Evolutionary conservation across 1,140 invertebrate species (phyloP).

Genomic region (Parasteatoda tepidariorum): DNA sequence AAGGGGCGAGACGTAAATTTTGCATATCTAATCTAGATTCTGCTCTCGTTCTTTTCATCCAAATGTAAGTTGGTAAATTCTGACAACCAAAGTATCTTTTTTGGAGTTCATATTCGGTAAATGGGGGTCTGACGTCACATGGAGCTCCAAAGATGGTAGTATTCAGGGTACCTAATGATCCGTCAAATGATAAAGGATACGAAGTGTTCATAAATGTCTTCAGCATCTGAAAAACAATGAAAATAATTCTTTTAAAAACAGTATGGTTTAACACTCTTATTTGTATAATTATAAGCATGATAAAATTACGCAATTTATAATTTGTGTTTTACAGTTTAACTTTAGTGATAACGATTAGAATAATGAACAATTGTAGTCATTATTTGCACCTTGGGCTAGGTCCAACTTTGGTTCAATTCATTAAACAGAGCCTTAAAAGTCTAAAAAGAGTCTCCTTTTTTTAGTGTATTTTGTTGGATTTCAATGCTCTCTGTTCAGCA

Average conservation of each 20-base stretch:
- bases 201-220: constrained; percentile 66
- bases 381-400: too few relatives aligned
- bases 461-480: too few relatives aligned
- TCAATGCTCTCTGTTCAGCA: too few relatives aligned
- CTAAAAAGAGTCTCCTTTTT: too few relatives aligned
- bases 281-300: not conserved
- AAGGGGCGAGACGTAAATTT: not conserved
- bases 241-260: not conserved
- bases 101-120: constrained; percentile 68
- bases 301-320: too few relatives aligned
- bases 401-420: too few relatives aligned
- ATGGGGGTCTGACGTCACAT: constrained; percentile 69
- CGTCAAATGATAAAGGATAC: constrained; percentile 65
- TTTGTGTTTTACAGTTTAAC: too few relatives aligned
- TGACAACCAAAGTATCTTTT: constrained; percentile 70
- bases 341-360: too few relatives aligned
- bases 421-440: too few relatives aligned
- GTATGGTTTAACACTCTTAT: not conserved
- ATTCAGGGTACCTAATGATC: constrained; percentile 64
- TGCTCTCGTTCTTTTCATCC: constrained; percentile 62
- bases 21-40: not conserved
- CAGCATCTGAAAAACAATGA: constrained; percentile 65
- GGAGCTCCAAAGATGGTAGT: constrained; percentile 71
- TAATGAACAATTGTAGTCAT: too few relatives aligned
- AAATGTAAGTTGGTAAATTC: constrained; percentile 69